Percentiles rank a stretch among this genome's conserved stretches.
Evolutionary conservation across 2,797 vertebrate genomes (phyloP).

Genomic region (Notolabrus celidotus): DNA sequence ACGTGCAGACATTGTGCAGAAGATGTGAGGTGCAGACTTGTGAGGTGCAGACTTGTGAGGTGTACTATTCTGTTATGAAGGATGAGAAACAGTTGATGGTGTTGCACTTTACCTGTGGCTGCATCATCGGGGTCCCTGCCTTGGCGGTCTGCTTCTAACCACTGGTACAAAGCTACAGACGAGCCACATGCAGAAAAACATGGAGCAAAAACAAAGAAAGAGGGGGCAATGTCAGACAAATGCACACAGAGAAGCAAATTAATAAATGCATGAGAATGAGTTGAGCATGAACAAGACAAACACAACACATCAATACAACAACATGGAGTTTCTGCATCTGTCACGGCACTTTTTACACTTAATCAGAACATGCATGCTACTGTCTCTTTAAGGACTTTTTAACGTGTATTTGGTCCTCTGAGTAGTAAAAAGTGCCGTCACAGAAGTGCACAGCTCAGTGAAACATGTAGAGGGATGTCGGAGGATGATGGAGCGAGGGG

Average conservation of each 20-base stretch:
- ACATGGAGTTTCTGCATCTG: too few relatives aligned
- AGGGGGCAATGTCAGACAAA: constrained; percentile 80
- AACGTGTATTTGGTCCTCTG: background rate
- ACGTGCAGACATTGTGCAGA: too few relatives aligned
- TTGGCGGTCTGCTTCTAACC: constrained; percentile 94
- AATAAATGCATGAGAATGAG: constrained; percentile 61
- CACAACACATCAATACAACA: constrained; percentile 8
- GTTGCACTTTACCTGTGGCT: constrained; percentile 95
- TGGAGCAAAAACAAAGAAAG: constrained; percentile 81
- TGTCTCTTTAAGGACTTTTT: background rate
- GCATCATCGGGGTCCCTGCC: constrained; percentile 89
- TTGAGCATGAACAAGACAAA: constrained; percentile 39
- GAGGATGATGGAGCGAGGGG: constrained; percentile 14
- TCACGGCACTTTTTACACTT: background rate
- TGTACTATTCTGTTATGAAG: too few relatives aligned
- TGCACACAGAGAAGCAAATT: constrained; percentile 72
- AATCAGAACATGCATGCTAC: too few relatives aligned
- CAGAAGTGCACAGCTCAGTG: constrained; percentile 7
- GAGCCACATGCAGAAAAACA: constrained; percentile 84
- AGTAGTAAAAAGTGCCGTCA: constrained; percentile 12
- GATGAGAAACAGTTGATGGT: too few relatives aligned
- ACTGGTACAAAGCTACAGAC: constrained; percentile 93
- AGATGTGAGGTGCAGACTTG: too few relatives aligned
- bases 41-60: too few relatives aligned
- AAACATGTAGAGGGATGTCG: constrained; percentile 11